Base-by-base conservation (phyloP, 2,888 invertebrate species). In the Lymantria dispar region DNA sequence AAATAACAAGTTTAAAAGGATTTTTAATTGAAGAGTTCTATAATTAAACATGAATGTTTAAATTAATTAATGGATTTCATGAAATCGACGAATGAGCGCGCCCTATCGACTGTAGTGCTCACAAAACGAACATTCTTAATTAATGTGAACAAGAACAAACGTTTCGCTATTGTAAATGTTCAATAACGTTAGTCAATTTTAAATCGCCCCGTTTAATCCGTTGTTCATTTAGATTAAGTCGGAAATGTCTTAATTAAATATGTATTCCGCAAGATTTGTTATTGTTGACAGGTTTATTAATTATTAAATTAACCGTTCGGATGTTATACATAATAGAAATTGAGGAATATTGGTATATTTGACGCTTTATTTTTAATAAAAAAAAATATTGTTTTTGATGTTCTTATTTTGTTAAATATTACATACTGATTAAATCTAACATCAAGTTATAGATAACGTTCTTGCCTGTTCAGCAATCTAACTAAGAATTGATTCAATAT, bases 1-100 rank as follows among this genome's bases (percentile, higher is more conserved):
- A 85, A 84, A 74, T 75, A 82, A 84, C 83, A 83, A 86, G 87
- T 85, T 83, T 79, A 85, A 85, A 79, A 76, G 70, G 74, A 80
- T 71, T 85, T 76, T 85, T 80, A 86, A 89, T 87, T 88, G 83
- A 85, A 85, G 84, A 85, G 83, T 80, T 78, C 84, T 80, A 87
- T 90, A 90, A 88, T 88, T 85, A 87, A 87, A 81, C 83, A 83
- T 87, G 85, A 87, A 86, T 88, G 83, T 88, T 88, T 84, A 86
- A 88, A 87, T 87, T 85, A 85, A 87, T 87, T 85, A 87, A 80
- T 78, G 83, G 81, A 85, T 77, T 84, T 83, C 78, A 80, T 73
- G 74, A 80, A 82, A 83, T 77, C 74, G 74, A 67, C 59, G 58
- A 31, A 52, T 60, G 58, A 45, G 52, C 58, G 67, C 60, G 53